Evolutionary conservation across 2,888 invertebrate species (phyloP).

Genomic region (Hanleya hanleyi): DNA sequence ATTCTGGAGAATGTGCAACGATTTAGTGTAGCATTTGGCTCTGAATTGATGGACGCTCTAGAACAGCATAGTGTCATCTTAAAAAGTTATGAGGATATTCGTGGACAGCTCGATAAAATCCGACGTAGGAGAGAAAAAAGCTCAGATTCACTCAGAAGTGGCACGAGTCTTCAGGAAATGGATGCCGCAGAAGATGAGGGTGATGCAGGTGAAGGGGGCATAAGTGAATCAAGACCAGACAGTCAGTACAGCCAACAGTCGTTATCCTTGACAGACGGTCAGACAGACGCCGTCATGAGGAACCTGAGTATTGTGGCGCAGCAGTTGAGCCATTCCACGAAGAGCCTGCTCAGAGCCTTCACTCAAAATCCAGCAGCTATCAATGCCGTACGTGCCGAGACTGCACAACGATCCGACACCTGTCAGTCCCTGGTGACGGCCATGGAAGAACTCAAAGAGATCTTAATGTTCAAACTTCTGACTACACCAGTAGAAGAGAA

Average conservation of each 20-base stretch:
- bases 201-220: not conserved
- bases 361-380: conserved; percentile 62
- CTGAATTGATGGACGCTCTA: conserved; percentile 60
- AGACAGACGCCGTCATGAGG: conserved; percentile 59
- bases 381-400: conserved; percentile 52
- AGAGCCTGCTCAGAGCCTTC: conserved; percentile 67
- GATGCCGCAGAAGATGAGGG: not conserved
- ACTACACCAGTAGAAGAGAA: conserved; percentile 72
- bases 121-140: not conserved
- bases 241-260: not conserved
- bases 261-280: conserved; percentile 22
- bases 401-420: conserved; percentile 31
- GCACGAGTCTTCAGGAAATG: not conserved
- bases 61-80: conserved; percentile 63
- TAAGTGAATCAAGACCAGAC: not conserved
- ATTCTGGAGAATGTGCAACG: conserved; percentile 65
- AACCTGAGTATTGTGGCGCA: conserved; percentile 64
- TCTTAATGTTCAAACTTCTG: conserved; percentile 68
- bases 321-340: conserved; percentile 66
- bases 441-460: conserved; percentile 66
- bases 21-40: conserved; percentile 63
- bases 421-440: conserved; percentile 46
- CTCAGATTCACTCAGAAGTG: not conserved
- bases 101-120: conserved; percentile 9
- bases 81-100: conserved; percentile 62